phyloP scores from a whole-genome alignment of 2,113 vertebrate species.

The Amphilophus citrinellus region DNA sequence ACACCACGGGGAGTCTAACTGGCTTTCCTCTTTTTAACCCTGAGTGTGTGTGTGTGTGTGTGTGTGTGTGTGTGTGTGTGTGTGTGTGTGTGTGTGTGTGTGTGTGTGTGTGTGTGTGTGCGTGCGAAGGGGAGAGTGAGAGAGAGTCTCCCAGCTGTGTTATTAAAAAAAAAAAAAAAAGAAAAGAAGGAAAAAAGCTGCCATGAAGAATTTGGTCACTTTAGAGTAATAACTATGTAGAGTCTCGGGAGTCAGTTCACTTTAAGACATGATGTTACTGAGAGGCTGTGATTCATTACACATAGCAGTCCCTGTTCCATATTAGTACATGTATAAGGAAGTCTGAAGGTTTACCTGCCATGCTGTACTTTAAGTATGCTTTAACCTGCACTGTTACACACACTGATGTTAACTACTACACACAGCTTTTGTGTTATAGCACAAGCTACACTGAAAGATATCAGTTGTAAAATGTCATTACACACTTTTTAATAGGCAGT shows the following conservation, averaged over 20 bases:
- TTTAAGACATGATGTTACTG: not conserved
- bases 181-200: not conserved
- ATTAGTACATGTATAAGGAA: not conserved
- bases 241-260: not conserved
- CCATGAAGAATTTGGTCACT: slow-evolving; percentile 5
- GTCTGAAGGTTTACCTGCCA: not conserved
- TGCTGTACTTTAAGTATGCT: not conserved
- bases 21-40: slow-evolving; percentile 30
- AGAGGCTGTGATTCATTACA: slow-evolving; percentile 4
- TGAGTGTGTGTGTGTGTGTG: not conserved
- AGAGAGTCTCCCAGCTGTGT: not conserved
- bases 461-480: not conserved
- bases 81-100: not conserved
- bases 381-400: not conserved
- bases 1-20: slow-evolving; percentile 43
- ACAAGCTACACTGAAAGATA: not conserved
- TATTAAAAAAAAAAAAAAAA: not conserved
- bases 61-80: not conserved
- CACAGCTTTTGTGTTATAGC: not conserved
- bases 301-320: not conserved
- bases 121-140: not conserved
- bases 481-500: not conserved
- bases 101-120: not conserved
- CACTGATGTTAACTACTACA: not conserved
- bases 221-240: not conserved